Percentiles rank a stretch among this genome's conserved stretches.
Evolutionary conservation across 1,140 invertebrate species (phyloP).

Genomic region (Paraescarpia echinospica): DNA sequence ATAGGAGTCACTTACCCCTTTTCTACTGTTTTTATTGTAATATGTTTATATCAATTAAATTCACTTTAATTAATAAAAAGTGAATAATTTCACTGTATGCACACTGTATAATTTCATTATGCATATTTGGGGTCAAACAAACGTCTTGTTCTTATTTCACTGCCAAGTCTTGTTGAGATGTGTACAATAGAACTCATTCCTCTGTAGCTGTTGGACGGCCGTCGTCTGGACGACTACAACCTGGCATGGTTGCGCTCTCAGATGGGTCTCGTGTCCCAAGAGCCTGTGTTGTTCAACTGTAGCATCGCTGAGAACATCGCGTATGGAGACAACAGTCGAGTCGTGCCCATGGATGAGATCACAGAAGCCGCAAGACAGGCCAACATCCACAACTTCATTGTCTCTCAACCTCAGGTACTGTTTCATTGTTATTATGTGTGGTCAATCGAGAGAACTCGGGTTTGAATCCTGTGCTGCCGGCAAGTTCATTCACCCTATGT

Average conservation of each 20-base stretch:
- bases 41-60: no score
- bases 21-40: no score
- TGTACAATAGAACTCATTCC: neutral
- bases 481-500: no score
- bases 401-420: constrained; percentile 67
- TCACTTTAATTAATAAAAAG: no score
- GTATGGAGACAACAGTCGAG: constrained; percentile 76
- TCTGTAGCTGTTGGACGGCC: neutral
- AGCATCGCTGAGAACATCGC: constrained; percentile 86
- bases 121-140: no score
- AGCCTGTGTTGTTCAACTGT: constrained; percentile 83
- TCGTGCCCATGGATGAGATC: constrained; percentile 73
- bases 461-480: no score
- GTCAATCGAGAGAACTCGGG: no score
- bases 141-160: no score
- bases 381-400: constrained; percentile 86
- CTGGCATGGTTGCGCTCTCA: constrained; percentile 63
- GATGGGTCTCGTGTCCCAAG: constrained; percentile 76
- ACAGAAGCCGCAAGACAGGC: constrained; percentile 79
- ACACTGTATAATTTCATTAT: no score
- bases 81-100: no score
- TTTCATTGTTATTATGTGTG: neutral
- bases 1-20: no score
- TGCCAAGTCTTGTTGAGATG: no score
- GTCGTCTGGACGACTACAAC: constrained; percentile 34